Base-by-base conservation (phyloP, 2,113 vertebrate species). In the Odontesthes bonariensis region DNA sequence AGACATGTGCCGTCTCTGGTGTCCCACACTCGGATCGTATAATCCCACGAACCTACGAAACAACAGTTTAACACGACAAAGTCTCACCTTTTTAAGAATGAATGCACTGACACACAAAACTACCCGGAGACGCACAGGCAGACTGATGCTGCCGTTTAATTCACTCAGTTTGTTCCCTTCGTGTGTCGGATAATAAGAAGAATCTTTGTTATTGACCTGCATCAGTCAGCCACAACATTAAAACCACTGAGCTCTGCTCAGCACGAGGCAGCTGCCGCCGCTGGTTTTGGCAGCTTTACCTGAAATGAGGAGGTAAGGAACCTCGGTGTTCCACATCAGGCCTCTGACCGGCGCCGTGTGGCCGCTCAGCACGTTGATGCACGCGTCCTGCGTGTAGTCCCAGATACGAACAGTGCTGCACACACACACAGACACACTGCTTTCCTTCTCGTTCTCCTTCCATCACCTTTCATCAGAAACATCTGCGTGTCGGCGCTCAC, bases 301-400 rank as follows among this genome's bases (percentile, higher is more conserved):
- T n/a, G 98, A 99, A 56, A 97, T 91, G 13, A 99, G 93, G 6
- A 99, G 95, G 69, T 97, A 98, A 0, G 98, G 98, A 75, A 99
- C 94, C 92, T 99, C 98, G 0, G 96, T 94, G 89, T 98, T 99
- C 98, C 98, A 99, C 96, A 97, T 90, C 42, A 99, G 88, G 47
- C 97, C 98, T 73, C 98, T 93, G 32, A 99, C 98, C 0, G 98
- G 98, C 59, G 96, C 96, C 12, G 93, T 96, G 70, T 99, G 98
- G 27, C 98, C 97, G 64, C 92, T 96, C 57, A 99, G 94, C 68
- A 98, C 90, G 69, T 93, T 98, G 88, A 98, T 97, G 65, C 98
- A 99, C 5, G 96, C 94, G 40, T 99, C 98, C 82, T 99, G 95
- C 55, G 98, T 99, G 75, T 99, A 99, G 90, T 99, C 97, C 98